Conservation (phyloP, 2,888 invertebrate genomes). For the Vandiemenella viatica region DNA sequence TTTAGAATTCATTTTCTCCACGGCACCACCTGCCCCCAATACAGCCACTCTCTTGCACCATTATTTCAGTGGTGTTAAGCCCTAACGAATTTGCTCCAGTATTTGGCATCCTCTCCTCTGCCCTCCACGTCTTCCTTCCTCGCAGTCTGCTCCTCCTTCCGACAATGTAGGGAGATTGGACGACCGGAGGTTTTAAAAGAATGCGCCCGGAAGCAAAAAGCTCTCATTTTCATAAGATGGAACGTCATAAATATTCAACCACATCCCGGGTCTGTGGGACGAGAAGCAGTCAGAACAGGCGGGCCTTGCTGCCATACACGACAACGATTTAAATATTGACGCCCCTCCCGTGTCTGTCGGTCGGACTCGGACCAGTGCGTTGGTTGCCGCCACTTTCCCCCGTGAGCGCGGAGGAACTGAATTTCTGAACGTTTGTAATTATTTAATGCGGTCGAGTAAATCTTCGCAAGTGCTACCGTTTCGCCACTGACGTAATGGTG, state of each 20-base stretch:
- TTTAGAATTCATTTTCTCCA: constrained; percentile 12
- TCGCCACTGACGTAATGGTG: too few relatives aligned
- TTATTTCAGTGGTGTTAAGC: constrained; percentile 13
- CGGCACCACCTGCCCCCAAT: neutral
- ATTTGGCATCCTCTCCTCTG: constrained; percentile 2
- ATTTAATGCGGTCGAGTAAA: too few relatives aligned
- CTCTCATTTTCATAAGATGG: constrained; percentile 16
- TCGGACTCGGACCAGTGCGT: too few relatives aligned
- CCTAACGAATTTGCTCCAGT: constrained; percentile 11
- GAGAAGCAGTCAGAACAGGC: neutral
- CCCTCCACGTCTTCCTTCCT: neutral
- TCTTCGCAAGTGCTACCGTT: too few relatives aligned
- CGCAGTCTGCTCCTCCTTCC: neutral
- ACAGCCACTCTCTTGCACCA: neutral
- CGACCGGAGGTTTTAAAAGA: constrained; percentile 10
- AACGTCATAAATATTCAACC: constrained; percentile 16
- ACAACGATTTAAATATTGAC: constrained; percentile 5
- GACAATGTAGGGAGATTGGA: constrained; percentile 10
- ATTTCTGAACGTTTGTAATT: too few relatives aligned
- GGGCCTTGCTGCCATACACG: neutral
- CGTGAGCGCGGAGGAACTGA: too few relatives aligned
- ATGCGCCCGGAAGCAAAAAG: constrained; percentile 15
- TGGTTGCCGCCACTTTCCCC: neutral
- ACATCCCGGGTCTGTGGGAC: constrained; percentile 6
- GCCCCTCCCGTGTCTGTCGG: neutral